Percentiles rank a stretch among this genome's conserved stretches.
Conservation (phyloP, 2,888 invertebrate genomes). For the Drosophila multiciliata region DNA sequence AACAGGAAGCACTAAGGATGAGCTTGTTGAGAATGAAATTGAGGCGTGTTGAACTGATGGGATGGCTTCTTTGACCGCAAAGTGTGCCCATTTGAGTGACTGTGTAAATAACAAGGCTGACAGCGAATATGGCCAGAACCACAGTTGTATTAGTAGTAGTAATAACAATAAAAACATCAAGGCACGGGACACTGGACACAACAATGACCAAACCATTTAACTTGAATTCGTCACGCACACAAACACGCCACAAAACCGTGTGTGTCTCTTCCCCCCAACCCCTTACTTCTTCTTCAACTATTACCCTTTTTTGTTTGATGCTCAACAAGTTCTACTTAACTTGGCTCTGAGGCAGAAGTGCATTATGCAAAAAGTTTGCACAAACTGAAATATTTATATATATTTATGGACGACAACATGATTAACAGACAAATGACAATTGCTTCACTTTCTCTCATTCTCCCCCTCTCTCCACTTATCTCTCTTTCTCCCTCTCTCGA, state of each 20-base stretch:
- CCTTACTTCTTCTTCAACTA: background rate
- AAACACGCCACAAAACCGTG: constrained; percentile 20
- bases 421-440: constrained; percentile 75
- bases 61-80: constrained; percentile 35
- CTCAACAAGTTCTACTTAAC: constrained; percentile 68
- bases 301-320: constrained; percentile 21
- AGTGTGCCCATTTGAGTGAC: constrained; percentile 60
- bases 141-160: background rate
- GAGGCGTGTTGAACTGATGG: background rate
- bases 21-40: background rate
- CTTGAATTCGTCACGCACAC: constrained; percentile 71
- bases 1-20: constrained; percentile 37
- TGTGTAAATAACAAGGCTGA: constrained; percentile 39
- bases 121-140: constrained; percentile 12
- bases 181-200: constrained; percentile 16
- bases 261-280: background rate
- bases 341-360: constrained; percentile 62
- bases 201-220: constrained; percentile 60
- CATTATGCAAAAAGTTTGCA: constrained; percentile 72
- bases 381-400: constrained; percentile 51
- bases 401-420: constrained; percentile 66
- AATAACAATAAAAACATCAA: constrained; percentile 27
- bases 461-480: background rate
- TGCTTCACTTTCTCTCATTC: constrained; percentile 20
- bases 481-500: constrained; percentile 7